These are phyloP conservation scores for Halichoeres trimaculatus DNA, from an alignment of 2,113 vertebrate species.

Conservation along the genomic window DNA sequence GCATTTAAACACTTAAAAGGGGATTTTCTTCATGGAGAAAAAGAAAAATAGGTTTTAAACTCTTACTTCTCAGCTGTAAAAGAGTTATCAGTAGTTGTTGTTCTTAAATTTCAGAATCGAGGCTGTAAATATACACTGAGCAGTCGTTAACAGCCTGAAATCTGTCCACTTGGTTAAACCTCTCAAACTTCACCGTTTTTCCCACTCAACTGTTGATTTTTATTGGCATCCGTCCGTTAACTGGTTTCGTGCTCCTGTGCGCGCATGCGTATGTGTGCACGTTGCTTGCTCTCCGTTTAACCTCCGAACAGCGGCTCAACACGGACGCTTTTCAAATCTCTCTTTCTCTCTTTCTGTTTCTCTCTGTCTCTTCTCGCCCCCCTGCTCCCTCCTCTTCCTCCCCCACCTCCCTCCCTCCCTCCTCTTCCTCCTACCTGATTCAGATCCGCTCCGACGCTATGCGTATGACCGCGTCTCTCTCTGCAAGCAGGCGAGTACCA, in stretches of 20 bases:
- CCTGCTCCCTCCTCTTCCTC: slow-evolving; percentile 1
- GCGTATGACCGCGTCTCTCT: slow-evolving; percentile 72
- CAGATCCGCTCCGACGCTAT: slow-evolving; percentile 74
- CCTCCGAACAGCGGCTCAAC: slow-evolving; percentile 54
- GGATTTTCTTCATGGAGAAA: too few species aligned
- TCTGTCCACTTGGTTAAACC: too few species aligned
- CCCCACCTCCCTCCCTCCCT: neutral
- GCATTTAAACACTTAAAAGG: too few species aligned
- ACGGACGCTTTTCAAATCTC: slow-evolving; percentile 47
- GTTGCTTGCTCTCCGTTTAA: slow-evolving; percentile 66
- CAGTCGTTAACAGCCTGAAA: too few species aligned
- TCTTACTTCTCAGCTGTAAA: too few species aligned
- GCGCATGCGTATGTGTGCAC: slow-evolving; percentile 31
- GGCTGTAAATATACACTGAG: too few species aligned
- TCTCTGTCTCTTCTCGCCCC: slow-evolving; percentile 1
- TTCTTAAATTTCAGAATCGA: too few species aligned
- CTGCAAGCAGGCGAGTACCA: slow-evolving; percentile 65
- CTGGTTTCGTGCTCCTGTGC: neutral
- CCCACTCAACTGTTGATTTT: neutral
- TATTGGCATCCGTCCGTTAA: neutral
- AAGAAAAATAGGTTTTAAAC: too few species aligned
- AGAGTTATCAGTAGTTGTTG: too few species aligned
- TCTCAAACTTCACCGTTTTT: neutral
- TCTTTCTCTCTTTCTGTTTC: slow-evolving; percentile 18
- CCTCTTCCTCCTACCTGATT: slow-evolving; percentile 71